These are phyloP conservation scores for Rhombomys opimus DNA, from an alignment of 2,113 vertebrate genomes.

Conservation along the genomic window DNA sequence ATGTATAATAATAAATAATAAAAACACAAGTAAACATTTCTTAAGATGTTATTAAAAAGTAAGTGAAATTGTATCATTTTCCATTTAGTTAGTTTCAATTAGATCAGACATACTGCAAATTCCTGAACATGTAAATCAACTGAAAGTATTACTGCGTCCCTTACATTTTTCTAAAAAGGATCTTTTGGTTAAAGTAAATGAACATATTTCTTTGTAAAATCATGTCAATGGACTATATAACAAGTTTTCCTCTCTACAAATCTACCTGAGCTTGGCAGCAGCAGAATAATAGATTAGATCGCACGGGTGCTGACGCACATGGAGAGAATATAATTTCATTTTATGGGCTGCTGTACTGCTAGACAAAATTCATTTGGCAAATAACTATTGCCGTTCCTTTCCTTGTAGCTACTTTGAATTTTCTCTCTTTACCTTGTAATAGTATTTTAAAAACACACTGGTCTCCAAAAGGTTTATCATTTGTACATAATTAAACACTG, in stretches of 20 bases:
- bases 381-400: slow-evolving; percentile 63
- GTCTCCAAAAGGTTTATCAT: slow-evolving; percentile 68
- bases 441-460: slow-evolving; percentile 71
- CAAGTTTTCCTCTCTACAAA: slow-evolving; percentile 46
- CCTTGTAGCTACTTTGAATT: slow-evolving; percentile 70
- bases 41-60: background rate
- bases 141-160: background rate
- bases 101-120: slow-evolving; percentile 30
- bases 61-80: slow-evolving; percentile 33
- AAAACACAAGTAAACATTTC: background rate
- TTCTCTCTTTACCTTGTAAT: slow-evolving; percentile 65
- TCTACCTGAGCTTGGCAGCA: slow-evolving; percentile 68
- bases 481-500: slow-evolving; percentile 72
- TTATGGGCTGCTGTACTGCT: slow-evolving; percentile 69
- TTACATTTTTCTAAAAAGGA: slow-evolving; percentile 38
- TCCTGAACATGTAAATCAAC: background rate
- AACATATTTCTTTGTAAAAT: slow-evolving; percentile 44
- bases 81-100: background rate
- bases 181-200: slow-evolving; percentile 43
- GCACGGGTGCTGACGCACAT: slow-evolving; percentile 61
- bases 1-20: background rate
- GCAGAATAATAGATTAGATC: slow-evolving; percentile 74
- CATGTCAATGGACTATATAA: background rate
- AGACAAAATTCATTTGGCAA: slow-evolving; percentile 75
- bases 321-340: slow-evolving; percentile 75